Evolutionary conservation across 2,113 vertebrate genomes (phyloP), one percentile per base, ranked within the genome.

Genomic region (Copsychus sechellarum): DNA sequence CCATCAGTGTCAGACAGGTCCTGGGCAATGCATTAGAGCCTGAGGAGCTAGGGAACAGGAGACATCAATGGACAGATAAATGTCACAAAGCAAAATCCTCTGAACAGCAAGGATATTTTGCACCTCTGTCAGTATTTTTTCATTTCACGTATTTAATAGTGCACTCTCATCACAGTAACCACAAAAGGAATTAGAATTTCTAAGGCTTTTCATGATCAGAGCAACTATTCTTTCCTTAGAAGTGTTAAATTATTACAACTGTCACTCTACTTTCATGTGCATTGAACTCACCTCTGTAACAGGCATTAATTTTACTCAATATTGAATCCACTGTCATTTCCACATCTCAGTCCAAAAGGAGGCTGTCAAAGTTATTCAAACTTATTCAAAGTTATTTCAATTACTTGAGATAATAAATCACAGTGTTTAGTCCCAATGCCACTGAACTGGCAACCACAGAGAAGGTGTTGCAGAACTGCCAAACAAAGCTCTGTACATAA

Each of bases 161-260:
- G 48, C 20, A 51, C 22, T 81, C 45, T 76, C 22, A 58, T 86
- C 28, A 47, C 71, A 88, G 71, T 74, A 92, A 76, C 28, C 48
- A 87, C 51, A 65, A 72, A 92, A 92, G 10, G 53, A 86, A 91
- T 95, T 81, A 74, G 20, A 76, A 93, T 92, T 94, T 94, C 87
- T 88, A 74, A 95, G 86, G 82, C n/a, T 88, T 95, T 85, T 88
- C 62, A 66, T 82, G 77, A 95, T 96, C 77, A 90, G 72, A 95
- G 50, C 24, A 92, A 92, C 70, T 77, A 58, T 56, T 86, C 43
- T 87, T 90, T 53, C 71, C 60, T 83, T 67, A 77, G 51, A 71
- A 64, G 43, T 21, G n/a, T 90, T 88, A 93, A 64, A 71, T 94
- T 85, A 95, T 95, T 91, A 79, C 48, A 88, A 20, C 94, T 92